Evolutionary conservation across 2,113 vertebrate genomes (phyloP), one percentile per base, ranked within the genome.

Genomic region (Varanus komodoensis): DNA sequence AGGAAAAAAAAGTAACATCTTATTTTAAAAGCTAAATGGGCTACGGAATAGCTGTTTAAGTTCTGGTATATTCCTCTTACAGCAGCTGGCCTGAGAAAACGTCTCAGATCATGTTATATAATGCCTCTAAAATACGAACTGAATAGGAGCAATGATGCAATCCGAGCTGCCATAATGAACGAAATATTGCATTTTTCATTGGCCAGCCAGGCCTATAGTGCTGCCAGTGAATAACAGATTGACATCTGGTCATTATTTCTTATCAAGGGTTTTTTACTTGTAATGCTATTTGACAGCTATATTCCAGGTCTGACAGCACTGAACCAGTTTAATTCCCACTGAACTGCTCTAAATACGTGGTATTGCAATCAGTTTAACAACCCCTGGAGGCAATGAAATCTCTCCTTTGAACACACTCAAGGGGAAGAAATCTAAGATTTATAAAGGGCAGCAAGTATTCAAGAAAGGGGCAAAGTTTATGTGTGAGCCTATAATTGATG

Each of bases 281-380:
- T 98, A 98, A 99, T 98, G 96, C 97, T 97, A 96, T 97, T 98
- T 99, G 98, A 99, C 98, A 98, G 98, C 97, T 98, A 98, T 98
- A 98, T 98, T 98, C 97, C 93, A 95, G 97, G 97, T 97, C 97
- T 99, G 98, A 98, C 98, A 98, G 98, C 98, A 97, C 95, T 97
- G 97, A 99, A 99, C 98, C 98, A 98, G 97, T 97, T 97, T 98
- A 98, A 98, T 98, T 98, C 98, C 97, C 97, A 97, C 97, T 97
- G 97, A 98, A 98, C 98, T 98, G 97, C 97, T 98, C 98, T 98
- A 99, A 99, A 98, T 99, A 98, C 97, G 98, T 98, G 97, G 97
- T 97, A 98, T 97, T 98, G 98, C 98, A 98, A 99, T 98, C 98
- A 98, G 98, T 99, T 99, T 99, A 99, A 98, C 98, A 99, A 98